phyloP scores from a whole-genome alignment of 2,113 vertebrate species.

The Clarias batrachus region DNA sequence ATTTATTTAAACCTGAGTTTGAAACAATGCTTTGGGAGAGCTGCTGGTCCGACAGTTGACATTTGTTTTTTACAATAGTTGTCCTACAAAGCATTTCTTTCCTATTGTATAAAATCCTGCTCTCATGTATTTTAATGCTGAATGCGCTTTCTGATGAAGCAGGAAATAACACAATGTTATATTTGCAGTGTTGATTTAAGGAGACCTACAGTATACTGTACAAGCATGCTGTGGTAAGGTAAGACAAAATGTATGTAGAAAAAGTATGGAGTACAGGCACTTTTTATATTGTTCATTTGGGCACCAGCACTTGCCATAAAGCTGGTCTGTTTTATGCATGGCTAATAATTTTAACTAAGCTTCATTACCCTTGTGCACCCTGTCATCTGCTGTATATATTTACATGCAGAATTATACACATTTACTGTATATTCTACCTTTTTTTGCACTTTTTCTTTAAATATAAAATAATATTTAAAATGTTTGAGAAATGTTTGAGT shows the following conservation, averaged over 20 bases:
- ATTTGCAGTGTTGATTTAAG: neutral
- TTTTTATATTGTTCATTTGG: neutral
- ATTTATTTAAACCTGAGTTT: neutral
- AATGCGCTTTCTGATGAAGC: neutral
- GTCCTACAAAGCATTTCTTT: neutral
- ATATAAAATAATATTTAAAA: neutral
- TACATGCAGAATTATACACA: neutral
- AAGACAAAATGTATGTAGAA: too few relatives aligned
- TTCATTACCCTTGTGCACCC: conserved; percentile 3
- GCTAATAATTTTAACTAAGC: neutral
- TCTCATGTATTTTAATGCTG: neutral
- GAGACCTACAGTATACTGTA: neutral
- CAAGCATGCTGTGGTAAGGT: neutral
- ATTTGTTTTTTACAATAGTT: neutral
- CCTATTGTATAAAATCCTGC: neutral
- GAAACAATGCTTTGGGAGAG: neutral
- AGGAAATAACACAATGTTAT: neutral
- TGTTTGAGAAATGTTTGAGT: neutral
- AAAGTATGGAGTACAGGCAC: neutral
- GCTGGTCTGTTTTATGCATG: neutral
- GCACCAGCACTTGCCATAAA: neutral
- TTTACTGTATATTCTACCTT: neutral
- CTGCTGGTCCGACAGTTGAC: neutral
- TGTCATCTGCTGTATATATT: neutral
- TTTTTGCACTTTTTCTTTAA: neutral